A percentile compares a stretch with the other conserved stretches of the same genome.
Conservation (phyloP, 1,140 invertebrate species). For the Daktulosphaira vitifoliae region DNA sequence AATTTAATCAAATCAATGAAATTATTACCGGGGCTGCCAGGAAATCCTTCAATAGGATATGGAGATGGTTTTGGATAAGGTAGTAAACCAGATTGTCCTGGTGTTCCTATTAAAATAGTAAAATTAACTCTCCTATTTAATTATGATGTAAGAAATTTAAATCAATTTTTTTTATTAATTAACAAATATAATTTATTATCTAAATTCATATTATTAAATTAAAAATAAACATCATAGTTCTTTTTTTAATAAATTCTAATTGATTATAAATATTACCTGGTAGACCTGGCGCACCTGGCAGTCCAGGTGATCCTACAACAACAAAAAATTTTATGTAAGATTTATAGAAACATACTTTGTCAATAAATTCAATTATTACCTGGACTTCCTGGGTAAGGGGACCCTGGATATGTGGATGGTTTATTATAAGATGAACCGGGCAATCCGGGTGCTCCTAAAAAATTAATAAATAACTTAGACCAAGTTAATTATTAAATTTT, state of each 20-base stretch:
- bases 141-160: no score
- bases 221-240: background rate
- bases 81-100: background rate
- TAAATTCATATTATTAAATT: background rate
- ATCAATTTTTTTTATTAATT: no score
- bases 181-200: background rate
- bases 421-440: slow-evolving; percentile 36
- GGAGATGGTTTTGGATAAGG: slow-evolving; percentile 8
- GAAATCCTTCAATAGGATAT: no score
- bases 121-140: no score
- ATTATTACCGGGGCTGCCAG: slow-evolving; percentile 31
- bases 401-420: slow-evolving; percentile 33
- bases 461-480: no score
- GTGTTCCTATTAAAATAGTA: background rate
- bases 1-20: no score
- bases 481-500: no score
- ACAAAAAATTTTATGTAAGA: no score
- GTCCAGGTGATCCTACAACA: slow-evolving; percentile 36
- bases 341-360: no score
- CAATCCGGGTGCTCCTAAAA: slow-evolving; percentile 37
- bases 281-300: slow-evolving; percentile 35
- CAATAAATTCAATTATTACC: no score
- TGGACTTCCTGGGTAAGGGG: slow-evolving; percentile 35
- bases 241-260: no score
- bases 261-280: slow-evolving; percentile 24